phyloP scores from a whole-genome alignment of 2,888 invertebrate genomes.

The Allolobophora icterica region DNA sequence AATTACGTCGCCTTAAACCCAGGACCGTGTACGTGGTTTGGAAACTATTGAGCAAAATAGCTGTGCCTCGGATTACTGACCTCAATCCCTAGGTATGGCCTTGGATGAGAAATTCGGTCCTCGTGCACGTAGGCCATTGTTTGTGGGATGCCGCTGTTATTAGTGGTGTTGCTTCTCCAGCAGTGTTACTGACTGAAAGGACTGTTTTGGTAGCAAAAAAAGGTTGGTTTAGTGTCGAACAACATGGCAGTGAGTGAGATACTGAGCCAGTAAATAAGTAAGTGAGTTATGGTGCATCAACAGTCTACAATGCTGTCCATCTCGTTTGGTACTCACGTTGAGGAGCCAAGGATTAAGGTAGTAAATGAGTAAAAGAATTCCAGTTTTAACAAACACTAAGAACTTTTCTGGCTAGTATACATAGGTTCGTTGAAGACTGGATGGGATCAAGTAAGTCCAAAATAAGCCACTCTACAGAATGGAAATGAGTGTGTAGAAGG shows the following conservation, averaged over 20 bases:
- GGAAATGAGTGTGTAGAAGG: no score
- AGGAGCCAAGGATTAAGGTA: not conserved
- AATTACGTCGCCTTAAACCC: not conserved
- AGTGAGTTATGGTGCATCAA: not conserved
- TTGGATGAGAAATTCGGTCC: not conserved
- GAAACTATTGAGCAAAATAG: not conserved
- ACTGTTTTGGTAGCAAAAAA: not conserved
- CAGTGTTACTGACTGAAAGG: not conserved
- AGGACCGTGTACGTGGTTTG: not conserved
- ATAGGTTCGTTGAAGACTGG: not conserved
- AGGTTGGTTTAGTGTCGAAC: not conserved
- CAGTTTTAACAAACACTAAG: not conserved
- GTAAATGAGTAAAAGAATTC: not conserved
- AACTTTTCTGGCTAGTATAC: not conserved
- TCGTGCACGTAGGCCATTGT: not conserved
- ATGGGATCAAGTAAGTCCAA: not conserved
- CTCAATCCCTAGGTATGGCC: not conserved
- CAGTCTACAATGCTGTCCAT: not conserved
- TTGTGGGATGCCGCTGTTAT: not conserved
- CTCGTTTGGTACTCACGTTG: not conserved
- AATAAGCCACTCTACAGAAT: no score
- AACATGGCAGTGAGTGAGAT: not conserved
- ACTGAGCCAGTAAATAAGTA: not conserved
- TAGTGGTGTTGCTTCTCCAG: not conserved
- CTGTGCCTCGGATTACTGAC: not conserved